Conservation (phyloP, 2,888 invertebrate genomes). For the Hedya salicella region DNA sequence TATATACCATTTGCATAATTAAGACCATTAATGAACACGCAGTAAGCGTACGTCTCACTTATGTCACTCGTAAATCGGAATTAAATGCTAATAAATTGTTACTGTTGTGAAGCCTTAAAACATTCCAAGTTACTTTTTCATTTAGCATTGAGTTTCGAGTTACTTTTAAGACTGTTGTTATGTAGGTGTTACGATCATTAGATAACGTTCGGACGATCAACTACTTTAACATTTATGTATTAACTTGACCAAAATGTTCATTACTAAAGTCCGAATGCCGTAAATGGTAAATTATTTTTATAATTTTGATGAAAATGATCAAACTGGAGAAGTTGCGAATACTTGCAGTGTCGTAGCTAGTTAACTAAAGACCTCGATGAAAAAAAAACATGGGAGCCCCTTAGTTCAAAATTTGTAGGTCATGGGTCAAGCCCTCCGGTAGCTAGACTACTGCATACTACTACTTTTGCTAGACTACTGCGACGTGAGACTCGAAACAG, state of each 20-base stretch:
- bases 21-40: not conserved
- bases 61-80: slow-evolving; percentile 38
- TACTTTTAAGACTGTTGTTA: slow-evolving; percentile 56
- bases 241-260: slow-evolving; percentile 19
- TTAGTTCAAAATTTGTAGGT: no score
- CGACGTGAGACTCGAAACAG: slow-evolving; percentile 53
- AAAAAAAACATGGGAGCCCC: no score
- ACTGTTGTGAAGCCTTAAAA: slow-evolving; percentile 25
- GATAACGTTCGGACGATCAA: slow-evolving; percentile 22
- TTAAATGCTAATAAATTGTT: slow-evolving; percentile 32
- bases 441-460: no score
- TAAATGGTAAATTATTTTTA: slow-evolving; percentile 11
- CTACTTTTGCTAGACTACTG: no score
- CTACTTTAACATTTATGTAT: slow-evolving; percentile 27
- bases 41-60: not conserved
- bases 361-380: no score
- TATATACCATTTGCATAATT: slow-evolving; percentile 10
- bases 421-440: no score
- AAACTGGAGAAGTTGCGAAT: slow-evolving; percentile 14
- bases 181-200: slow-evolving; percentile 52
- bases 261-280: slow-evolving; percentile 4
- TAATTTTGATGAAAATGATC: slow-evolving; percentile 2
- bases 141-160: slow-evolving; percentile 44
- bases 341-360: not conserved
- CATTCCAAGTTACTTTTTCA: slow-evolving; percentile 37